Percentiles rank a stretch among this genome's conserved stretches.
Evolutionary conservation across 2,113 vertebrate species (phyloP).

Genomic region (Amphiprion ocellaris): DNA sequence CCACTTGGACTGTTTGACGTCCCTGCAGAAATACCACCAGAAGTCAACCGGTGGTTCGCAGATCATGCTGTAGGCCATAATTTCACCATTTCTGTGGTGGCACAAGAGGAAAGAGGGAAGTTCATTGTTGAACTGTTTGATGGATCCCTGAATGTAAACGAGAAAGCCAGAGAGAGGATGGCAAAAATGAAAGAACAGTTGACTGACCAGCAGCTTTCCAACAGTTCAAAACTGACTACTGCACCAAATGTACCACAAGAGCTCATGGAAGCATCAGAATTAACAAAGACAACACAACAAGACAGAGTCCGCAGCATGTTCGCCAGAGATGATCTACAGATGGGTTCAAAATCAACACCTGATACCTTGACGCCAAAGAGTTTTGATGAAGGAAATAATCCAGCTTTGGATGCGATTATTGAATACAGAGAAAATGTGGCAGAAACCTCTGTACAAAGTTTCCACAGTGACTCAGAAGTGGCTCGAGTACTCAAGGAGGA

Average conservation of each 20-base stretch:
- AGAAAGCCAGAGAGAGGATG: constrained; percentile 80
- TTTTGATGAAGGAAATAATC: constrained; percentile 11
- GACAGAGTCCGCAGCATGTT: constrained; percentile 1
- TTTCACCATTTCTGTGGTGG: constrained; percentile 85
- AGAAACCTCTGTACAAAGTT: constrained; percentile 68
- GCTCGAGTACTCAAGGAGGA: constrained; percentile 64
- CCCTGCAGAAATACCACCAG: constrained; percentile 74
- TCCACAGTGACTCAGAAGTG: constrained; percentile 9
- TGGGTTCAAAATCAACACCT: neutral
- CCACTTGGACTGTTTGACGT: constrained; percentile 87
- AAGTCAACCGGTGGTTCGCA: constrained; percentile 89
- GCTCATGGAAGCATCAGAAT: neutral
- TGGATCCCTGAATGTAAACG: constrained; percentile 85
- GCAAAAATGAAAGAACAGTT: neutral
- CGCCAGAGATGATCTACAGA: neutral
- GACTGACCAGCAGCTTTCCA: neutral
- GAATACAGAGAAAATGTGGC: constrained; percentile 75
- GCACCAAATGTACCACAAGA: neutral
- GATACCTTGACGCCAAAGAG: neutral
- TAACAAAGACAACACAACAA: constrained; percentile 1
- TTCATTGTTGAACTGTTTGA: constrained; percentile 89
- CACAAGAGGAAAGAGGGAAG: constrained; percentile 86
- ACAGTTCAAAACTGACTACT: neutral
- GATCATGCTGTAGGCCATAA: constrained; percentile 75
- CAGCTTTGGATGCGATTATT: constrained; percentile 81